Evolutionary conservation across 1,140 invertebrate species (phyloP).

Genomic region (Maniola jurtina): DNA sequence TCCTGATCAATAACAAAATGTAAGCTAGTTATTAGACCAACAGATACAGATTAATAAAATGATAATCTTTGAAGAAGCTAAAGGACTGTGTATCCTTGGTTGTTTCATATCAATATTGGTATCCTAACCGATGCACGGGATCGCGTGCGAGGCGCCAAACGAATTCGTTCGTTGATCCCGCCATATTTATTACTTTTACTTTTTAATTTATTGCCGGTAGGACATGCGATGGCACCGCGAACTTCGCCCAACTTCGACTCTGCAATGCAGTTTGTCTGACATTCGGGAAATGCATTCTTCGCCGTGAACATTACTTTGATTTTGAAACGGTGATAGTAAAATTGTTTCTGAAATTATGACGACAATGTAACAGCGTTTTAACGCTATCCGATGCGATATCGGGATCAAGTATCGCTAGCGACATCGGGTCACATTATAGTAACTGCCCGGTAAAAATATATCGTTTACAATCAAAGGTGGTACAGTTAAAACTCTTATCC

Average conservation of each 20-base stretch:
- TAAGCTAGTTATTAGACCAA: too few relatives aligned
- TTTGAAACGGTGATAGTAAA: constrained; percentile 1
- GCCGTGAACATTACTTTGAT: not conserved
- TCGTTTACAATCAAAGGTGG: too few relatives aligned
- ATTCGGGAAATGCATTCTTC: constrained; percentile 19
- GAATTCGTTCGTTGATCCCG: constrained; percentile 60
- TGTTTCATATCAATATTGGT: not conserved
- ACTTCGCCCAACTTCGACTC: constrained; percentile 33
- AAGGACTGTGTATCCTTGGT: too few relatives aligned
- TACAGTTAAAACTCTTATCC: too few relatives aligned
- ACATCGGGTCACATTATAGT: too few relatives aligned
- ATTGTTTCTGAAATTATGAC: not conserved
- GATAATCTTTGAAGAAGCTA: too few relatives aligned
- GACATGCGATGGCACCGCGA: constrained; percentile 40
- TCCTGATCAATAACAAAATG: too few relatives aligned
- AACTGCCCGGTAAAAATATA: too few relatives aligned
- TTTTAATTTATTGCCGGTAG: constrained; percentile 56
- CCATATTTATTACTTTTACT: constrained; percentile 64
- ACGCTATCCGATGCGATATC: not conserved
- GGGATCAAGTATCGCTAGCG: too few relatives aligned
- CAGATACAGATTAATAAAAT: too few relatives aligned
- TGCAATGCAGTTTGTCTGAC: constrained; percentile 38
- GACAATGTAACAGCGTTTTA: not conserved
- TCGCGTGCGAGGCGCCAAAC: constrained; percentile 44
- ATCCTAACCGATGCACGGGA: constrained; percentile 35